Evolutionary conservation across 2,888 invertebrate species (phyloP), one percentile per base, ranked within the genome.

Genomic region (Acleris laterana): DNA sequence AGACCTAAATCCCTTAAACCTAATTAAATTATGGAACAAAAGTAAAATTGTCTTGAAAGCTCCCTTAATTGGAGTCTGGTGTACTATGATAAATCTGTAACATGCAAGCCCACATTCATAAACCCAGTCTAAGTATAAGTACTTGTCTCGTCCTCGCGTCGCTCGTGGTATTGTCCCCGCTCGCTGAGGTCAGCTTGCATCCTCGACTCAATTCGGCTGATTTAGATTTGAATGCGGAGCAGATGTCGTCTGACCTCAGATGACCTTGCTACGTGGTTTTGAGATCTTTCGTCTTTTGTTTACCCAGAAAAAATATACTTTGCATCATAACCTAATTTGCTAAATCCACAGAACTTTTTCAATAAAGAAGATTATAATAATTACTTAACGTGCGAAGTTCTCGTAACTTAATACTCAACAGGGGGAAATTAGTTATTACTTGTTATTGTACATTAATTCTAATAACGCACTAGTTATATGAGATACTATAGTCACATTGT

Each of bases 221-320:
- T 46, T 57, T 57, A 25, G n/a, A 22, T 57, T 57, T 57, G 57
- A 57, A 46, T 57, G 25, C 46, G 46, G 20, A 57, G 25, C 57
- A 46, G 57, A 57, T 57, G 57, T n/a, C 44, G 22, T 5, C 46
- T 57, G 46, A 46, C 25, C 57, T 46, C 46, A 28, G 16, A 25
- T 44, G 57, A 57, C 25, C 57, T 25, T n/a, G 57, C 44, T 46
- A 46, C 46, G 57, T 57, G 57, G 46, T 57, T 57, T 57, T 25
- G 44, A 44, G 46, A 25, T 46, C n/a, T 5, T 22, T 22, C n/a
- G n/a, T 22, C 46, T 46, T 42, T 57, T 57, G 57, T 22, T 19
- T 46, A 11, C 25, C n/a, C 25, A 22, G n/a, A 46, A 17, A 57
- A 0, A 56, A 46, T 6, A 7, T n/a, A 17, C 13, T 38, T 38